phyloP scores from a whole-genome alignment of 2,888 invertebrate genomes.

The Lacanobia wlatinum region DNA sequence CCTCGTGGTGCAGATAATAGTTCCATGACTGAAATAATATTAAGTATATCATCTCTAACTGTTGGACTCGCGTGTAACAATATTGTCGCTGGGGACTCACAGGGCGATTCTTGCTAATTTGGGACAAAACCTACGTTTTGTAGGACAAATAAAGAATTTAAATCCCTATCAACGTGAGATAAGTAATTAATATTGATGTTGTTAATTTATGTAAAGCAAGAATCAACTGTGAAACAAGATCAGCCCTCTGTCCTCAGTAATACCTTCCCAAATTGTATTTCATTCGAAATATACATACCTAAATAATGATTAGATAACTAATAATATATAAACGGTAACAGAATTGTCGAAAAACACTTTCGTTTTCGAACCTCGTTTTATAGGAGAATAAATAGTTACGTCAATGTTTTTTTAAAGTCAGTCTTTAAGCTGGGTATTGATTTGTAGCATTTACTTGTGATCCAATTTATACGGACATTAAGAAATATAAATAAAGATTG shows the following conservation, averaged over 20 bases:
- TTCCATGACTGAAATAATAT: slow-evolving; percentile 73
- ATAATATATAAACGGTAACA: slow-evolving; percentile 72
- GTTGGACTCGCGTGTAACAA: slow-evolving; percentile 70
- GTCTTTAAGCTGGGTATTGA: slow-evolving; percentile 63
- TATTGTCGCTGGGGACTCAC: slow-evolving; percentile 64
- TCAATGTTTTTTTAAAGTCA: slow-evolving; percentile 68
- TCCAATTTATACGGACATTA: slow-evolving; percentile 36
- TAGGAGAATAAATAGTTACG: slow-evolving; percentile 67
- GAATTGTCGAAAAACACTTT: slow-evolving; percentile 72
- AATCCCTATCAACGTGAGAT: slow-evolving; percentile 29
- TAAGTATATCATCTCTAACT: slow-evolving; percentile 69
- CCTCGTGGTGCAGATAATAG: slow-evolving; percentile 69
- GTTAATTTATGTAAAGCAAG: slow-evolving; percentile 38
- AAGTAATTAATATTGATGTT: slow-evolving; percentile 38
- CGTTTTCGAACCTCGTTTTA: slow-evolving; percentile 76
- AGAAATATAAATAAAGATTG: slow-evolving; percentile 29
- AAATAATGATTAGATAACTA: slow-evolving; percentile 72
- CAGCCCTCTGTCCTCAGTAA: slow-evolving; percentile 50
- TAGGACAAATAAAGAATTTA: slow-evolving; percentile 39
- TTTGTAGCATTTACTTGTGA: slow-evolving; percentile 64
- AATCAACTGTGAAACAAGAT: slow-evolving; percentile 33
- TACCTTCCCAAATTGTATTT: slow-evolving; percentile 64
- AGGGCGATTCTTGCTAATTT: slow-evolving; percentile 36
- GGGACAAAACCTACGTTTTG: slow-evolving; percentile 30
- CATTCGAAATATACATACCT: slow-evolving; percentile 73